phyloP scores from a whole-genome alignment of 2,888 invertebrate genomes.

The Lapara coniferarum region DNA sequence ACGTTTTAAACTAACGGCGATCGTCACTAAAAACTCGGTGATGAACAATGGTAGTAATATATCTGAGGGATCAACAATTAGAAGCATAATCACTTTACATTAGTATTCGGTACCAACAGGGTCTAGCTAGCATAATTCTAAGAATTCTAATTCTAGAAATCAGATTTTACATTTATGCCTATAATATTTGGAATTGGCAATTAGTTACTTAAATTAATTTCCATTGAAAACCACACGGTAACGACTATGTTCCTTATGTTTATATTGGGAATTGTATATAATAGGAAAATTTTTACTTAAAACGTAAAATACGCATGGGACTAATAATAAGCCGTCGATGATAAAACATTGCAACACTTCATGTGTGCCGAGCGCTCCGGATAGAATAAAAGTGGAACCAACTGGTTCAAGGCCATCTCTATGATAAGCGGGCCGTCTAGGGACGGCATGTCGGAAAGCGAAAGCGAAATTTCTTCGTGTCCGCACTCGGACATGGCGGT shows the following conservation, averaged over 20 bases:
- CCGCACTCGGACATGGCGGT: not conserved
- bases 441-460: slow-evolving; percentile 22
- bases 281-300: not conserved
- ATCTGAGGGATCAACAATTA: not conserved
- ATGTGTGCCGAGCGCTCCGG: slow-evolving; percentile 16
- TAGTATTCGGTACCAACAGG: too few species aligned
- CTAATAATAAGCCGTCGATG: not conserved
- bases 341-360: slow-evolving; percentile 8
- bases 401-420: slow-evolving; percentile 23
- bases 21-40: too few species aligned
- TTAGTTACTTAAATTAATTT: too few species aligned
- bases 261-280: not conserved
- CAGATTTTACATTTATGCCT: too few species aligned
- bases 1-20: too few species aligned
- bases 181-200: too few species aligned
- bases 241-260: too few species aligned
- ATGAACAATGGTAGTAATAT: not conserved
- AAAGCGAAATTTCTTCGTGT: slow-evolving; percentile 23
- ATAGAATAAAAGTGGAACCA: slow-evolving; percentile 23
- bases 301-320: not conserved
- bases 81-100: too few species aligned
- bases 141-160: too few species aligned
- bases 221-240: too few species aligned
- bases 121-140: too few species aligned
- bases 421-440: slow-evolving; percentile 23